These are phyloP conservation scores for Semicossyphus pulcher DNA, from an alignment of 2,113 vertebrate species.

Conservation along the genomic window DNA sequence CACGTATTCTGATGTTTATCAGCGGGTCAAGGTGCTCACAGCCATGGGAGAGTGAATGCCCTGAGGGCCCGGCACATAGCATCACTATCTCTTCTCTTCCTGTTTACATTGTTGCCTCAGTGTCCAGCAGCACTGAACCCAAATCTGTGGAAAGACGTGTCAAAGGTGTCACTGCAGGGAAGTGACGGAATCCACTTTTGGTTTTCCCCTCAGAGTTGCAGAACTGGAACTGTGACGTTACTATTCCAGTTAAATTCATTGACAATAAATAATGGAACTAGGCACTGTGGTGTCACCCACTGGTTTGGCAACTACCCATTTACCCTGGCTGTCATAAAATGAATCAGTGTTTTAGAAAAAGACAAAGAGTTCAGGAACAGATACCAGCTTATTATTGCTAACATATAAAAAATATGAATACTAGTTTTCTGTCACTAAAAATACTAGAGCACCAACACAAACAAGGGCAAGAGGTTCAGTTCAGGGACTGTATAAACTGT, in stretches of 20 bases:
- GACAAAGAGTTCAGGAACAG: too few relatives aligned
- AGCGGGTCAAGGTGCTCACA: conserved; percentile 58
- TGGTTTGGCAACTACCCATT: too few relatives aligned
- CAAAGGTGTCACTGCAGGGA: conserved; percentile 29
- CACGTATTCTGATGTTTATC: conserved; percentile 65
- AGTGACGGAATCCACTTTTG: conserved; percentile 5
- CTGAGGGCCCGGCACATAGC: conserved; percentile 57
- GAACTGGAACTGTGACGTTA: conserved; percentile 8
- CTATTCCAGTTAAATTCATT: neutral
- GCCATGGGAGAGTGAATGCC: conserved; percentile 73
- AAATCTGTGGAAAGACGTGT: conserved; percentile 17
- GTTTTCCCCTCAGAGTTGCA: conserved; percentile 19
- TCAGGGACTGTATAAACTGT: too few relatives aligned
- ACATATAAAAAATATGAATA: too few relatives aligned
- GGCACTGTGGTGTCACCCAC: neutral
- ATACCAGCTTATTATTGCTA: too few relatives aligned
- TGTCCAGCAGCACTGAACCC: conserved; percentile 2
- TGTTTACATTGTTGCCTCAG: conserved; percentile 63
- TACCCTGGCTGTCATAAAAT: too few relatives aligned
- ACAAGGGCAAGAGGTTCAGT: too few relatives aligned
- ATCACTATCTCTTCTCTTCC: conserved; percentile 69
- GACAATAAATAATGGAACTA: neutral
- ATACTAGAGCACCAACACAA: too few relatives aligned
- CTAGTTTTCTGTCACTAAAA: too few relatives aligned
- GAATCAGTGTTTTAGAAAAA: too few relatives aligned